Evolutionary conservation across 2,888 invertebrate genomes (phyloP).

Genomic region (Aporophyla lueneburgensis): DNA sequence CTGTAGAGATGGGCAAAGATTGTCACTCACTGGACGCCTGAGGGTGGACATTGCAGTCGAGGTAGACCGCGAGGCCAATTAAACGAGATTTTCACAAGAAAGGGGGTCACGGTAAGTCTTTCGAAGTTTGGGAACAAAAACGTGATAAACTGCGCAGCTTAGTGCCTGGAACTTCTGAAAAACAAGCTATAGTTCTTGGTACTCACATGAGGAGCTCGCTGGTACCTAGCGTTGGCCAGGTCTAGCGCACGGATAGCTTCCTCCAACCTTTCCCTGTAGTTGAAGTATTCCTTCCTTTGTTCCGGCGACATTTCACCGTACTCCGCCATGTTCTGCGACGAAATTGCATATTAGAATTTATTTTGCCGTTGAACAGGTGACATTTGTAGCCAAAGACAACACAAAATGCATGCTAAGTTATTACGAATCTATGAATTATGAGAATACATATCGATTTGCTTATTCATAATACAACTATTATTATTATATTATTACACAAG

Average conservation of each 20-base stretch:
- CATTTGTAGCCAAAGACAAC: too few species aligned
- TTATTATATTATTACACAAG: too few species aligned
- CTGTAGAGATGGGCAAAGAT: too few species aligned
- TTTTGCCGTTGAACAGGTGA: neutral
- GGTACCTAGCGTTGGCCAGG: slow-evolving; percentile 74
- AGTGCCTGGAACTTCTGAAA: neutral
- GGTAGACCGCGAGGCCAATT: too few species aligned
- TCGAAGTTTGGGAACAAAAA: too few species aligned
- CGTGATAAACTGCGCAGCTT: too few species aligned
- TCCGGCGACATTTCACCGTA: slow-evolving; percentile 63
- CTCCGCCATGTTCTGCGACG: slow-evolving; percentile 71
- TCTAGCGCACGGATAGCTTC: slow-evolving; percentile 76
- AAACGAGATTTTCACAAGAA: too few species aligned
- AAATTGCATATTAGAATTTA: neutral
- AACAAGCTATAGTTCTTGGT: neutral
- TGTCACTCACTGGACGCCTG: too few species aligned
- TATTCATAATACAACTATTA: neutral
- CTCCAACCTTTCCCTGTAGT: slow-evolving; percentile 71
- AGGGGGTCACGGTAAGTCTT: too few species aligned
- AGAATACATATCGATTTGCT: neutral
- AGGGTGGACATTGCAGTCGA: too few species aligned
- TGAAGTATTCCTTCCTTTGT: slow-evolving; percentile 68
- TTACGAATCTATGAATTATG: neutral
- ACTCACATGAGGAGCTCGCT: slow-evolving; percentile 77
- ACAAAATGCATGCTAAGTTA: neutral